Base-by-base conservation (phyloP, 2,113 vertebrate genomes). In the Phaethornis superciliosus region DNA sequence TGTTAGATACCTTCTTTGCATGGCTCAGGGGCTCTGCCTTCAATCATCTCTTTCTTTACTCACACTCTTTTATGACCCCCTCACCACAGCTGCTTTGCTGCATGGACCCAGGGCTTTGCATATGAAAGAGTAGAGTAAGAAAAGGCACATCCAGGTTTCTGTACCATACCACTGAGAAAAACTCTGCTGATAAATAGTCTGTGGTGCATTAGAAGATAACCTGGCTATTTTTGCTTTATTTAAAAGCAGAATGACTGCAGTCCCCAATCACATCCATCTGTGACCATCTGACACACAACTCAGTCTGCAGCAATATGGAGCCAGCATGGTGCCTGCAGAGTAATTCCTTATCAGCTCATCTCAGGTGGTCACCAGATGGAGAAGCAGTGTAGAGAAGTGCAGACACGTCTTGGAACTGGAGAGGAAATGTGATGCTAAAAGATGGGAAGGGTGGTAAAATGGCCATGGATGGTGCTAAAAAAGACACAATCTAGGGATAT, bases 221-320 rank as follows among this genome's bases (percentile, higher is more conserved):
- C 75, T 63, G 42, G 24, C 82, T 63, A 47, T 67, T 94, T 85
- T 85, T 70, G 17, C 46, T 82, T 85, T 46, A 35, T 91, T 77
- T 93, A 82, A 91, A 91, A 89, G 20, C 24, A 85, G 82, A 85
- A 85, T 85, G 51, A 46, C n/a, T 93, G 55, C 42, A 82, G 30
- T 27, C 63, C 40, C 59, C 23, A 91, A 6, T 59, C 1, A 10
- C 52, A 49, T 20, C 30, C 27, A 46, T 7, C 59, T 82, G 40
- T 82, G 68, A 49, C 3, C 1, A 15, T 27, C 40, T 69, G 40
- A 30, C 32, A 22, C 6, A 47, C 40, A 68, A 81, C 40, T 88
- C 40, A 44, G 27, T 40, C 72, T 89, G 67, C 72, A 80, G 56
- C 64, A 59, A 10, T 37, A 33, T 5, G 37, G 59, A 51, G 15